phyloP scores from a whole-genome alignment of 2,888 invertebrate species.

The Sympetrum striolatum region DNA sequence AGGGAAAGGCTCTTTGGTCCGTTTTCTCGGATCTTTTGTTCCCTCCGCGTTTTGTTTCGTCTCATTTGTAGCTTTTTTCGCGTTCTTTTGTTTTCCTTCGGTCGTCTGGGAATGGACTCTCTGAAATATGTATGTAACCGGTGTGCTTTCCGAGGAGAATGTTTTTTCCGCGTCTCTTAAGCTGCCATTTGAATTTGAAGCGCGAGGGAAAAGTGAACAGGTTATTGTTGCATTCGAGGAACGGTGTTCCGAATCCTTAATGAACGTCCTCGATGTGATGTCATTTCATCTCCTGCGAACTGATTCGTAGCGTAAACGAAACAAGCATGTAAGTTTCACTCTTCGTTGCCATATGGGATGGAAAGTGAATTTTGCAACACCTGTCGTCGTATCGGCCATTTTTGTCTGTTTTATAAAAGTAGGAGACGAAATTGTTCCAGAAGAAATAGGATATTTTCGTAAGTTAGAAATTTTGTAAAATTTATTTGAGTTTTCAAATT shows the following conservation, averaged over 20 bases:
- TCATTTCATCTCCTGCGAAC: background rate
- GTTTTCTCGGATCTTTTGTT: background rate
- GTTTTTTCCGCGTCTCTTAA: background rate
- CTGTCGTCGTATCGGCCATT: background rate
- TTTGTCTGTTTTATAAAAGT: background rate
- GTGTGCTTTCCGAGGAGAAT: background rate
- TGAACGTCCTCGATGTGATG: background rate
- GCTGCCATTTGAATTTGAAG: background rate
- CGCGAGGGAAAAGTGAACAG: background rate
- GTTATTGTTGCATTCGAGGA: background rate
- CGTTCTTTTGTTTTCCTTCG: background rate
- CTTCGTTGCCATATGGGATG: background rate
- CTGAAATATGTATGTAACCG: background rate
- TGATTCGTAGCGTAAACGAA: background rate
- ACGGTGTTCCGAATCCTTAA: background rate
- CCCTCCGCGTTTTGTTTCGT: background rate
- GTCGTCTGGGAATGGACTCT: background rate
- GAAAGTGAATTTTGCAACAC: background rate
- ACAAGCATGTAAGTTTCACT: background rate
- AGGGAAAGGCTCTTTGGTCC: background rate
- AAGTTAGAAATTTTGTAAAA: background rate
- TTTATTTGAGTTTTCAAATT: background rate
- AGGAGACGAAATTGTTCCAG: background rate
- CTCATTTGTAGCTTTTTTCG: background rate
- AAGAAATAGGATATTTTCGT: background rate